Base-by-base conservation (phyloP, 30 jellyfish, hydroid and myxozoan genomes). In the Calvadosia cruxmelitensis region DNA sequence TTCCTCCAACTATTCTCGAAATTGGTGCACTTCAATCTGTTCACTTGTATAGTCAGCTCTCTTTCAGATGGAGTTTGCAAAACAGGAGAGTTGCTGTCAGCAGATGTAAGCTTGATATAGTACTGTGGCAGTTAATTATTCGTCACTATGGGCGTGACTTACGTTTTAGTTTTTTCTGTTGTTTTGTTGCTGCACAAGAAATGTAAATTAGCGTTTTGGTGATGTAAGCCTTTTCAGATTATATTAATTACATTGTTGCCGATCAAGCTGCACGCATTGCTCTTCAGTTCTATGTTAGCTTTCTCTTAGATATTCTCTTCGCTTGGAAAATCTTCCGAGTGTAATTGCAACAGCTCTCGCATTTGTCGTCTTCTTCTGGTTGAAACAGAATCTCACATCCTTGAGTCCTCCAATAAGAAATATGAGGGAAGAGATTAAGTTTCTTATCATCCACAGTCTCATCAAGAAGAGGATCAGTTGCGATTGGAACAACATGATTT, bases 61-160 rank as follows among this genome's bases (percentile, higher is more conserved):
- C 83, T 53, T 62, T 32, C 67, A 13, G 75, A 76, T 31, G 49
- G 53, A 31, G 83, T 72, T 57, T 53, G 28, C 27, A 66, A 72
- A 7, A 72, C 76, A n/a, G 83, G 83, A 3, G 76, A 71, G 49
- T 75, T 50, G 49, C 65, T 64, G 27, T 53, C 66, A 3, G 83
- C 83, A 52, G 83, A 76, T n/a, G n/a, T n/a, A n/a, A n/a, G n/a
- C n/a, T n/a, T n/a, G n/a, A n/a, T n/a, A n/a, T n/a, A n/a, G n/a
- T n/a, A n/a, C n/a, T n/a, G n/a, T n/a, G n/a, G n/a, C n/a, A n/a
- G n/a, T n/a, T n/a, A n/a, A n/a, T n/a, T n/a, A n/a, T n/a, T n/a
- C n/a, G n/a, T n/a, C n/a, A n/a, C n/a, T n/a, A n/a, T n/a, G n/a
- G n/a, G n/a, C n/a, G n/a, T n/a, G n/a, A n/a, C n/a, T n/a, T n/a